Percentiles rank a stretch among this genome's conserved stretches.
Conservation (phyloP, 2,888 invertebrate species). For the Nineta flava region DNA sequence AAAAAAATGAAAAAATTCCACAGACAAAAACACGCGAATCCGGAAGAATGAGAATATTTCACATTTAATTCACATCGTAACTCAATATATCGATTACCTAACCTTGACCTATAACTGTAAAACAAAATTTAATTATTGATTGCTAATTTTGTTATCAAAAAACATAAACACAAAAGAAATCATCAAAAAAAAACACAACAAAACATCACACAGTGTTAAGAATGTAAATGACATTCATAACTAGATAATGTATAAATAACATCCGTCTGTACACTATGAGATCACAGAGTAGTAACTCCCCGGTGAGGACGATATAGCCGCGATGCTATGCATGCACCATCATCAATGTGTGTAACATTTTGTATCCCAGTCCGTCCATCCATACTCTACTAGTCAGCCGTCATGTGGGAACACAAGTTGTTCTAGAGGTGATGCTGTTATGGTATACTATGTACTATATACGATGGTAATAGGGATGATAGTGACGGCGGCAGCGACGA, state of each 20-base stretch:
- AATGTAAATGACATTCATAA: background rate
- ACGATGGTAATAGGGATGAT: slow-evolving; percentile 19
- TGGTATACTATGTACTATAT: no score
- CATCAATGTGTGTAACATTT: background rate
- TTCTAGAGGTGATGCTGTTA: slow-evolving; percentile 20
- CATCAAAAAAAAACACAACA: no score
- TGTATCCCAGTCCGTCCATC: background rate
- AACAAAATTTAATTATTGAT: no score
- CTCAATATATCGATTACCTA: no score
- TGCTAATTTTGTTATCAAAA: no score
- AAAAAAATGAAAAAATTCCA: no score
- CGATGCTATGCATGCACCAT: background rate
- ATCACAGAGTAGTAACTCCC: background rate
- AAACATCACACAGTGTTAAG: no score
- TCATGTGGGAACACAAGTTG: slow-evolving; percentile 2
- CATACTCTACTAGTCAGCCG: background rate
- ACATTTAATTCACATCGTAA: no score
- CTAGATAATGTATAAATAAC: background rate
- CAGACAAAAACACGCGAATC: no score
- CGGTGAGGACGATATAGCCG: background rate
- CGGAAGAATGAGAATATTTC: no score
- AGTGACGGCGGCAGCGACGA: slow-evolving; percentile 16
- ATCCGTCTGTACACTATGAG: background rate
- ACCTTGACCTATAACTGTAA: no score
- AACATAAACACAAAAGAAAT: no score